Evolutionary conservation across 1,140 invertebrate species (phyloP).

Genomic region (Nixonia krombeini): DNA sequence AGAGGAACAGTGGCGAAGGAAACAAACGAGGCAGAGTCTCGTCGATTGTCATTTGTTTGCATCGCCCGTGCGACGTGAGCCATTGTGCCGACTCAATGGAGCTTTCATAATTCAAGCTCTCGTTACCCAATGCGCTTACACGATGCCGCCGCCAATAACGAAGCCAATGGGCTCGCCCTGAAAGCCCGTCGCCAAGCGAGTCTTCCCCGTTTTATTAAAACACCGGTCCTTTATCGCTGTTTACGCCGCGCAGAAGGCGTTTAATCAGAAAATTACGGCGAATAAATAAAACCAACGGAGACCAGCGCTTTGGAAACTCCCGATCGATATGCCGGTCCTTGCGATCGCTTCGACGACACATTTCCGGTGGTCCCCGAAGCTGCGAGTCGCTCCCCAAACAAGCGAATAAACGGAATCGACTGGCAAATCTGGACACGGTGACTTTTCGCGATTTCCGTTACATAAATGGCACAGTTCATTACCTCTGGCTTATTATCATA

Average conservation of each 20-base stretch:
- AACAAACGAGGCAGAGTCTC: conserved; percentile 44
- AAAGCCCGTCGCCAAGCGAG: conserved; percentile 26
- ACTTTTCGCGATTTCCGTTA: too few relatives aligned
- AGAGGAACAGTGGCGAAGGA: conserved; percentile 39
- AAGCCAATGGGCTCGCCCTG: conserved; percentile 43
- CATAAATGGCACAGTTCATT: too few relatives aligned
- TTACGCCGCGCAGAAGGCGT: conserved; percentile 20
- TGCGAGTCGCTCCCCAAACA: too few relatives aligned
- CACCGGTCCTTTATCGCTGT: conserved; percentile 32
- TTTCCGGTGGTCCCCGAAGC: too few relatives aligned
- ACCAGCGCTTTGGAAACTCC: not conserved
- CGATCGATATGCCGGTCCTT: too few relatives aligned
- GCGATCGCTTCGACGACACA: too few relatives aligned
- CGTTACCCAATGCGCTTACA: conserved; percentile 54
- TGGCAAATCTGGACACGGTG: too few relatives aligned
- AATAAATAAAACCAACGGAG: conserved; percentile 22
- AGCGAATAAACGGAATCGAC: too few relatives aligned
- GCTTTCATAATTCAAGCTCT: conserved; percentile 52
- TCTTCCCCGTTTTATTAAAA: conserved; percentile 6
- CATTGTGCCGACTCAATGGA: conserved; percentile 49
- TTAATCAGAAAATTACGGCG: conserved; percentile 29
- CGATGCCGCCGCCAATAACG: conserved; percentile 48
- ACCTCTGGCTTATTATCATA: too few relatives aligned
- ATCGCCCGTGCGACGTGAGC: conserved; percentile 41
- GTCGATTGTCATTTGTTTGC: conserved; percentile 48